Conservation (phyloP, 2,113 vertebrate species). For the Oncorhynchus kisutch region DNA sequence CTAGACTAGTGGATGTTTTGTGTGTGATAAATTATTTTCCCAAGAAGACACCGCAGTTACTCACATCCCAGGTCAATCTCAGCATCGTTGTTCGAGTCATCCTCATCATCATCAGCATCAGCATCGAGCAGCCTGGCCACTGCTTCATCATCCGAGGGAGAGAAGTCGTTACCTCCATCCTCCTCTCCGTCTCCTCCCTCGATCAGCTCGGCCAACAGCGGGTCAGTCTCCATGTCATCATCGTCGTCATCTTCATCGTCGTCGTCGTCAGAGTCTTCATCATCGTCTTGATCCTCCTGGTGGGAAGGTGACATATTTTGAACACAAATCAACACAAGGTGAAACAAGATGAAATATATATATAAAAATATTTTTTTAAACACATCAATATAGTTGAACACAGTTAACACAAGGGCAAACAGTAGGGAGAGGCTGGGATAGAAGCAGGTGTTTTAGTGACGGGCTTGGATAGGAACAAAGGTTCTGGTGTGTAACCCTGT, state of each 20-base stretch:
- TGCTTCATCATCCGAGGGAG: conserved; percentile 82
- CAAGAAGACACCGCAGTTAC: conserved; percentile 45
- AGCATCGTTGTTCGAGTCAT: conserved; percentile 62
- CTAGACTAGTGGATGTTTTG: not conserved
- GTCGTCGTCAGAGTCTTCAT: conserved; percentile 52
- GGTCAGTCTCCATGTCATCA: conserved; percentile 84
- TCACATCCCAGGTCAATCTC: conserved; percentile 83
- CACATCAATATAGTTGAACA: too few species aligned
- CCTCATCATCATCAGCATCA: conserved; percentile 70
- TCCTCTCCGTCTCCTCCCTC: conserved; percentile 77
- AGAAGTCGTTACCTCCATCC: conserved; percentile 82
- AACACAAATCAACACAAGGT: not conserved
- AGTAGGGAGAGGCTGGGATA: too few species aligned
- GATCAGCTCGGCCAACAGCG: conserved; percentile 83
- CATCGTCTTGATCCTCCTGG: not conserved
- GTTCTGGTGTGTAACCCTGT: too few species aligned
- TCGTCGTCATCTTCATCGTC: conserved; percentile 76
- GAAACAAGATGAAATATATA: not conserved
- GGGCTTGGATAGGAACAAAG: too few species aligned
- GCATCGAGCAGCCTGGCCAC: conserved; percentile 81
- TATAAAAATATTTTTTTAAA: accelerated
- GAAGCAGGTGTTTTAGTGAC: too few species aligned
- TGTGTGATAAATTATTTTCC: not conserved
- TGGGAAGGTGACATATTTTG: not conserved
- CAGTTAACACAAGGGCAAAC: too few species aligned